A percentile compares a stretch with the other conserved stretches of the same genome.
phyloP scores from a whole-genome alignment of 1,140 invertebrate species.

The Drosophila chauvacae region DNA sequence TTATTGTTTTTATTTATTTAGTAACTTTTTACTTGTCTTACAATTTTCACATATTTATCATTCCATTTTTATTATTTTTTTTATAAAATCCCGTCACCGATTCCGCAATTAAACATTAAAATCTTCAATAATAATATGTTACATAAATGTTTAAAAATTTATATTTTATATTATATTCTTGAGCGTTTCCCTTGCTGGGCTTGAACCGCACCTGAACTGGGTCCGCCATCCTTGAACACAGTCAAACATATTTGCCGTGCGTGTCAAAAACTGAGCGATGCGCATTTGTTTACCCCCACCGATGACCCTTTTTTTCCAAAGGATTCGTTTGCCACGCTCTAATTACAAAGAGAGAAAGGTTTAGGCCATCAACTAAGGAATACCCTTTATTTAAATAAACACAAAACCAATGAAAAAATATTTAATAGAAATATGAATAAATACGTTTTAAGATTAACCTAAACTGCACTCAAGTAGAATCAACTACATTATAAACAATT shows the following conservation, averaged over 20 bases:
- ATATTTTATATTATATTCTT: no score
- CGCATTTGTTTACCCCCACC: conserved; percentile 47
- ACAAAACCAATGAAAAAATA: no score
- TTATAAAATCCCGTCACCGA: no score
- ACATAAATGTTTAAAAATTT: no score
- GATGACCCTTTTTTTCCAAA: conserved; percentile 4
- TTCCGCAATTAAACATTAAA: no score
- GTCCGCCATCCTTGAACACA: conserved; percentile 13
- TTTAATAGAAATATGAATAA: no score
- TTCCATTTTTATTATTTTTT: no score
- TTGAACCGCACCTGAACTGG: conserved; percentile 18
- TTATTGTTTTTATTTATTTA: no score
- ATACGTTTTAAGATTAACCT: background rate
- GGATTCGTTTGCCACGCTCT: conserved; percentile 39
- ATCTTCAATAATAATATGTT: no score
- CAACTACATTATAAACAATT: background rate
- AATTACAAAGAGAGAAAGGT: conserved; percentile 48
- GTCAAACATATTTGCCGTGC: conserved; percentile 60
- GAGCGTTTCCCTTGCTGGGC: background rate
- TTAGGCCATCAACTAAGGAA: background rate
- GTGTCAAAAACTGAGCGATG: conserved; percentile 72
- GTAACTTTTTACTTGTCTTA: no score
- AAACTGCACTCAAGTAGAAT: background rate
- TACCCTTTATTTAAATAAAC: conserved; percentile 2
- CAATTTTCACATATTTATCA: no score